These are phyloP conservation scores for Orycteropus afer DNA, from an alignment of 2,113 vertebrate species.

Conservation along the genomic window DNA sequence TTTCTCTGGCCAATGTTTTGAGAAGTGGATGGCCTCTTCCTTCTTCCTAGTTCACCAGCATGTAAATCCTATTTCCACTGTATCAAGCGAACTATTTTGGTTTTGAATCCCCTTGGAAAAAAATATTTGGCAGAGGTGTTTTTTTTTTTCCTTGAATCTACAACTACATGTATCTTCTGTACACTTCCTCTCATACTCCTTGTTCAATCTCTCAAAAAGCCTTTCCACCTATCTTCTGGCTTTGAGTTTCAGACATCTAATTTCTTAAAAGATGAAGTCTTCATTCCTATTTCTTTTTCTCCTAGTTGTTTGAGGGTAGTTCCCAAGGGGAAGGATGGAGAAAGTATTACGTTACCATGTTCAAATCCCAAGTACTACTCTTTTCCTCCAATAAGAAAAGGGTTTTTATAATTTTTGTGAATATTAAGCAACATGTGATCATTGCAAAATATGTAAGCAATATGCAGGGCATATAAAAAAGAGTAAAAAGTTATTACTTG, in stretches of 20 bases:
- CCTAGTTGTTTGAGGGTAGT: not conserved
- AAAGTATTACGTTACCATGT: not conserved
- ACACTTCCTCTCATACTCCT: not conserved
- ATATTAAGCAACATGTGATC: not conserved
- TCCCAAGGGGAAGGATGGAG: not conserved
- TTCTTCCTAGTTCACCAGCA: too few species aligned
- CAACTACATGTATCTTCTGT: not conserved
- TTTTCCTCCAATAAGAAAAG: slow-evolving; percentile 35
- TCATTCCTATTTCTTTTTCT: not conserved
- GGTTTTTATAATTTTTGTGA: slow-evolving; percentile 6
- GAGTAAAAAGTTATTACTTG: not conserved
- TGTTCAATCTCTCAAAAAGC: slow-evolving; percentile 2
- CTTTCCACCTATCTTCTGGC: slow-evolving; percentile 1
- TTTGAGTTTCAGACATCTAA: slow-evolving; percentile 10
- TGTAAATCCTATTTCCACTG: not conserved
- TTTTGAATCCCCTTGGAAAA: slow-evolving; percentile 2
- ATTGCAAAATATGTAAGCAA: slow-evolving; percentile 22
- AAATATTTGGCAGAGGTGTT: not conserved
- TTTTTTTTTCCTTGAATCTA: not conserved
- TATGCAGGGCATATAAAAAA: not conserved
- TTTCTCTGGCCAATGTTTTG: too few species aligned
- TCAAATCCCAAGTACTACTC: slow-evolving; percentile 15
- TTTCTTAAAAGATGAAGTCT: slow-evolving; percentile 25
- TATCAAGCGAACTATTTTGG: not conserved
- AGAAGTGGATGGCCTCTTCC: too few species aligned